Percentiles rank a stretch among this genome's conserved stretches.
Conservation (phyloP, 1,140 invertebrate species). For the Proctacanthus coquilletti region DNA sequence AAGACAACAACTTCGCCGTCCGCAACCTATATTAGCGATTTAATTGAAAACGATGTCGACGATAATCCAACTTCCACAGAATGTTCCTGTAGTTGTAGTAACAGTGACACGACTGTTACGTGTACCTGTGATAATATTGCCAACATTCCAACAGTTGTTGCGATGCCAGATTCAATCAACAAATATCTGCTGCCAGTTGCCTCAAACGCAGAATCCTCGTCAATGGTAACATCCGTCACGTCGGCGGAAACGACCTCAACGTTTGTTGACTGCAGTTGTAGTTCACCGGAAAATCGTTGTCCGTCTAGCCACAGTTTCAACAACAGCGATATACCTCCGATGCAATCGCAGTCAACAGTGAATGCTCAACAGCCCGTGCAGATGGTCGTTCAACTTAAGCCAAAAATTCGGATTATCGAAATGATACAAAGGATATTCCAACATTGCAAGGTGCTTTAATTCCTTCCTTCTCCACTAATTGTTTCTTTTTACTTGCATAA, state of each 20-base stretch:
- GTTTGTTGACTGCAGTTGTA: no score
- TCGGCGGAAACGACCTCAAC: no score
- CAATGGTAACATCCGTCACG: no score
- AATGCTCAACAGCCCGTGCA: not conserved
- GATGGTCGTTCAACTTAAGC: not conserved
- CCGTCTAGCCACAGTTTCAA: no score
- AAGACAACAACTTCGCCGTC: not conserved
- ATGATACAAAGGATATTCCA: slow-evolving; percentile 11
- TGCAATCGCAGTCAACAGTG: no score
- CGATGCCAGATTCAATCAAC: no score
- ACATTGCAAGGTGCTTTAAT: slow-evolving; percentile 6
- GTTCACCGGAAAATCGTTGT: no score
- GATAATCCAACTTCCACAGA: not conserved
- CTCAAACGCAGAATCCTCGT: no score
- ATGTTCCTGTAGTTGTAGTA: not conserved
- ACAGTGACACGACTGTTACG: not conserved
- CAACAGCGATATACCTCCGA: no score
- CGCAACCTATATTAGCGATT: not conserved
- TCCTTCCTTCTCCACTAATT: not conserved
- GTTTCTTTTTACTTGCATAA: slow-evolving; percentile 3
- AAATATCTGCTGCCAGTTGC: no score
- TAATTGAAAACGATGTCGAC: not conserved
- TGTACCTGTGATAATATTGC: not conserved
- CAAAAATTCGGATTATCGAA: slow-evolving; percentile 15
- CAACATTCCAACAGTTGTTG: no score